A percentile compares a stretch with the other conserved stretches of the same genome.
These are phyloP conservation scores for Calycopis cecrops DNA, from an alignment of 1,140 invertebrate genomes.

Conservation along the genomic window DNA sequence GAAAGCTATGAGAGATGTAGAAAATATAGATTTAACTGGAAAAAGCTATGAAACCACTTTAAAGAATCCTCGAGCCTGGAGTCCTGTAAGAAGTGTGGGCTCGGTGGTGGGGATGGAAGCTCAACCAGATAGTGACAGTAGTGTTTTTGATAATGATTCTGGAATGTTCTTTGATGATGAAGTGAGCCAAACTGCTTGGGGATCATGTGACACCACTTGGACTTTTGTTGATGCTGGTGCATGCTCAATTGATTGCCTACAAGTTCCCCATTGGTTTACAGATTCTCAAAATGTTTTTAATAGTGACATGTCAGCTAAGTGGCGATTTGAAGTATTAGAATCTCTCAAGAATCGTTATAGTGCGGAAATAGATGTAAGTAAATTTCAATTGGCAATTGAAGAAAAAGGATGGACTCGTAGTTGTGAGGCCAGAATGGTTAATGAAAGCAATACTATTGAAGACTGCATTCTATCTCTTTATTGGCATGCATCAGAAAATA, in stretches of 20 bases:
- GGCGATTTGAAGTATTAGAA: slow-evolving; percentile 84
- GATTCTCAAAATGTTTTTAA: slow-evolving; percentile 76
- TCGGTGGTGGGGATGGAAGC: slow-evolving; percentile 87
- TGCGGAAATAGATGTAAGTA: slow-evolving; percentile 71
- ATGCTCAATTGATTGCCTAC: slow-evolving; percentile 80
- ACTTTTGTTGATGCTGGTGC: slow-evolving; percentile 87
- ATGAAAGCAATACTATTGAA: slow-evolving; percentile 77
- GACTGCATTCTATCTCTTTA: slow-evolving; percentile 89
- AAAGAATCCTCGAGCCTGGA: slow-evolving; percentile 87
- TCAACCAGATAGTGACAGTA: slow-evolving; percentile 86
- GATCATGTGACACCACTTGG: slow-evolving; percentile 86
- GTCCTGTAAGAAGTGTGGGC: slow-evolving; percentile 87
- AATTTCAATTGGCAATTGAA: slow-evolving; percentile 85
- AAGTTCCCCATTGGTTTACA: slow-evolving; percentile 85
- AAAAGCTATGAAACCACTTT: slow-evolving; percentile 79
- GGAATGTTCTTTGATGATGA: slow-evolving; percentile 87
- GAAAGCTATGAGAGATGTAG: slow-evolving; percentile 53
- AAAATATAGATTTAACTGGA: slow-evolving; percentile 77
- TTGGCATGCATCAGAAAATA: slow-evolving; percentile 80
- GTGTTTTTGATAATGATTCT: slow-evolving; percentile 85
- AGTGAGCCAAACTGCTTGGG: slow-evolving; percentile 81
- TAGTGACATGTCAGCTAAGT: slow-evolving; percentile 81
- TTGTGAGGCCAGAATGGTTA: slow-evolving; percentile 82
- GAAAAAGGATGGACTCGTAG: slow-evolving; percentile 89
- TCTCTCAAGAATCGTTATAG: slow-evolving; percentile 79